Conservation (phyloP, 2,113 vertebrate species). For the Bubo scandiacus region DNA sequence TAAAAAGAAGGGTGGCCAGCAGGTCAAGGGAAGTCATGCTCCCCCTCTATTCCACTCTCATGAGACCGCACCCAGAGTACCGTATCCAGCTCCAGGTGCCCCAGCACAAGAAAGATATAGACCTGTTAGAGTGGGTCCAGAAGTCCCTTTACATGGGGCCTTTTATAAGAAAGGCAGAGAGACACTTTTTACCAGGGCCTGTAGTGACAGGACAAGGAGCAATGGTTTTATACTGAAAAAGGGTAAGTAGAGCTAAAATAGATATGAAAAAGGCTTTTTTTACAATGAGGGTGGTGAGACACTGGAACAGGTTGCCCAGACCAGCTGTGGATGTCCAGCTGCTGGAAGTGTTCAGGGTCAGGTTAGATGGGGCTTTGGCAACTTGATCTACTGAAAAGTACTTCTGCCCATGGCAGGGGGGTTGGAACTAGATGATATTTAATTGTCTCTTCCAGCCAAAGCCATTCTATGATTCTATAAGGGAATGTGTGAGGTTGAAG, state of each 20-base stretch:
- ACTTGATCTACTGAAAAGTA: neutral
- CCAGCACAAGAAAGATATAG: neutral
- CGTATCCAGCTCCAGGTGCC: neutral
- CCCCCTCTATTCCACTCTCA: fast-evolving
- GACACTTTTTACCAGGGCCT: neutral
- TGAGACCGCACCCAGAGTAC: fast-evolving
- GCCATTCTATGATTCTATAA: neutral
- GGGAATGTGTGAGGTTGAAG: neutral
- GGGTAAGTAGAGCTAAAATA: fast-evolving
- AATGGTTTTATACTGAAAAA: neutral
- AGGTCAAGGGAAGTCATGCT: neutral
- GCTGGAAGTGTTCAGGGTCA: neutral
- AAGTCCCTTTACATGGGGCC: neutral
- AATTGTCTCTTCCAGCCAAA: neutral
- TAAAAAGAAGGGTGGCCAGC: neutral
- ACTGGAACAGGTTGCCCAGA: neutral
- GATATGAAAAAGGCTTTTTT: neutral
- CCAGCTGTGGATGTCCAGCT: neutral
- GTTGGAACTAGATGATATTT: neutral
- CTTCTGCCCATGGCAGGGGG: fast-evolving
- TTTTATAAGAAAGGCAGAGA: neutral
- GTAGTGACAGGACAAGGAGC: neutral
- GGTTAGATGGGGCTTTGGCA: neutral
- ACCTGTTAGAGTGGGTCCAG: neutral
- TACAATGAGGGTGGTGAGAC: fast-evolving